Percentiles rank a stretch among this genome's conserved stretches.
Conservation (phyloP, 92 coral and sea anemone genomes). For the Hydrozoanthus gracilis region DNA sequence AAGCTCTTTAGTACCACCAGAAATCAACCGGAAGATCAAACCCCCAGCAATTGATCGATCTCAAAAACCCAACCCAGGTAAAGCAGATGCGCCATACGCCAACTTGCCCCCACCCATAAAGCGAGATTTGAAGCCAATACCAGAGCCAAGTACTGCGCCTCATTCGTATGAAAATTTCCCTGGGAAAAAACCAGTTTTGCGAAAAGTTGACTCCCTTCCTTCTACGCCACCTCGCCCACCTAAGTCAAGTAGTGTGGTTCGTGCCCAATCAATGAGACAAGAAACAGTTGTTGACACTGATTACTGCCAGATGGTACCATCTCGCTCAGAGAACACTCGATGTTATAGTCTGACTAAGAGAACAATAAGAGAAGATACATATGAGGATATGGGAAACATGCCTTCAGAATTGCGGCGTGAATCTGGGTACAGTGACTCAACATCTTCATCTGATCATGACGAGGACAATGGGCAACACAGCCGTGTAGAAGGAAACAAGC, state of each 20-base stretch:
- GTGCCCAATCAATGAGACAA: constrained; percentile 34
- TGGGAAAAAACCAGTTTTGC: constrained; percentile 5
- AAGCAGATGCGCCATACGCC: constrained; percentile 65
- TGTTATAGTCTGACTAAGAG: constrained; percentile 76
- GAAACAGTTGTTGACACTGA: constrained; percentile 42
- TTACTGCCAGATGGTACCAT: constrained; percentile 76
- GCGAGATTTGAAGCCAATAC: constrained; percentile 58
- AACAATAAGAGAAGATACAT: constrained; percentile 46
- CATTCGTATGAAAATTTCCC: constrained; percentile 66
- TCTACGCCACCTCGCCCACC: constrained; percentile 37
- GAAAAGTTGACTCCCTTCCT: constrained; percentile 50
- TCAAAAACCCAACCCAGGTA: constrained; percentile 59
- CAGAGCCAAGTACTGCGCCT: constrained; percentile 13
- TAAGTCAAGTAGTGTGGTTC: constrained; percentile 15
- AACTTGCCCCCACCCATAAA: constrained; percentile 83
- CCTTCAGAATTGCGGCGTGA: constrained; percentile 42
- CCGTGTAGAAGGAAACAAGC: constrained; percentile 29
- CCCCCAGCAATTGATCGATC: constrained; percentile 74
- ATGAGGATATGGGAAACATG: constrained; percentile 74
- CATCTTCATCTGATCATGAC: constrained; percentile 78
- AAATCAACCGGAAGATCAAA: constrained; percentile 68
- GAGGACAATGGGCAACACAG: constrained; percentile 72
- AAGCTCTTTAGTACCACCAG: constrained; percentile 48
- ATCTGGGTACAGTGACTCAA: constrained; percentile 82
- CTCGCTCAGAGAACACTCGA: constrained; percentile 76